Base-by-base conservation (phyloP, 2,113 vertebrate genomes). In the Circaetus cinerascens region DNA sequence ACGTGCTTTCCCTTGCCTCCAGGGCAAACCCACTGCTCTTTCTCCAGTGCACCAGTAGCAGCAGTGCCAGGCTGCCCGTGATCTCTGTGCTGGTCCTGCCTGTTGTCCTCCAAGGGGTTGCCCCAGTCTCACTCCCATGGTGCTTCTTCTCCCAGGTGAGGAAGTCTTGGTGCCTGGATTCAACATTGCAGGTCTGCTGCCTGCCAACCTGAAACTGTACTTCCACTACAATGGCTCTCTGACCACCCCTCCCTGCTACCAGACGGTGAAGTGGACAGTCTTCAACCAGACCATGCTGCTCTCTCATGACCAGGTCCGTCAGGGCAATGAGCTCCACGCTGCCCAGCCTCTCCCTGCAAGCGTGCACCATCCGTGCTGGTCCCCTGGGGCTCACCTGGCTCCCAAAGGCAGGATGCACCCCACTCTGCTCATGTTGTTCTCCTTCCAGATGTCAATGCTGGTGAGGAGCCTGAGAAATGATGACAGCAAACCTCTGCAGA, bases 161-260 rank as follows among this genome's bases (percentile, higher is more conserved):
- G 95, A 98, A 85, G 97, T 94, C 4, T 62, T 86, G 32, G 97
- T 99, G 83, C 92, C 98, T 0, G 98, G 98, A 41, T 98, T 99
- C 94, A 98, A 99, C 67, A 92, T 99, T 2, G 97, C 98, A 6
- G 97, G 98, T 22, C 97, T 99, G 74, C 96, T 99, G 56, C 99
- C 99, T 25, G 95, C 95, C 32, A 98, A 98, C 68, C 93, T 99
- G 91, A 96, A 98, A 32, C 93, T 53, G 64, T 99, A 98, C 94
- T 99, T 98, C 86, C 98, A 97, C 74, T 99, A 99, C 64, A 98
- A 98, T 0, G 99, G 99, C 10, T 99, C 99, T 25, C 97, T 99
- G 84, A 99, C 99, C 67, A 99, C 99, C 11, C 99, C 99, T 7
- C 98, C 98, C 8, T 99, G 99, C 80, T 98, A 94, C 80, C 98